phyloP scores from a whole-genome alignment of 2,113 vertebrate species.

The Psettodes erumei region DNA sequence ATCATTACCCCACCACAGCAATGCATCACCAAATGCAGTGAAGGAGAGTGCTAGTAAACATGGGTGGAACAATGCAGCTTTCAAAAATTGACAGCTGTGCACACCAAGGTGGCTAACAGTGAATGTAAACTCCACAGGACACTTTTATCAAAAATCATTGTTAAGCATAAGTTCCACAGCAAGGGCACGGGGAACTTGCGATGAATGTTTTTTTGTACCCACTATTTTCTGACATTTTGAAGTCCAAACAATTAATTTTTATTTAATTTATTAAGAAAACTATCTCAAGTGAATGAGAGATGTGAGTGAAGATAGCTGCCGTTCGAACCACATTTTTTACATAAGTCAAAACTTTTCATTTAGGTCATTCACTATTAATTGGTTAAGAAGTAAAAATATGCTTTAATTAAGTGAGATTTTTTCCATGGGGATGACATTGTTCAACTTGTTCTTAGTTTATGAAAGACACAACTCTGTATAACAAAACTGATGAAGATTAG shows the following conservation, averaged over 20 bases:
- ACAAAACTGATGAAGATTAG: slow-evolving; percentile 15
- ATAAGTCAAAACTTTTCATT: too few relatives aligned
- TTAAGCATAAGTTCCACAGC: not conserved
- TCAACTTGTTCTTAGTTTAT: not conserved
- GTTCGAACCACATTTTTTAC: too few relatives aligned
- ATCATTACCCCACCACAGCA: not conserved
- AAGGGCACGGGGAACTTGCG: not conserved
- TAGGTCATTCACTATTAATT: not conserved
- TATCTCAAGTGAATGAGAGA: not conserved
- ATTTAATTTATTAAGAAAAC: too few relatives aligned
- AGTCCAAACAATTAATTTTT: too few relatives aligned
- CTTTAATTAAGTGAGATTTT: not conserved
- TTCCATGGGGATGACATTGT: not conserved
- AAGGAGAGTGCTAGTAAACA: not conserved
- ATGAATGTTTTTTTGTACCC: not conserved
- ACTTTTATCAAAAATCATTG: not conserved
- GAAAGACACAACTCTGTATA: not conserved
- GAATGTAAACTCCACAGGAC: not conserved
- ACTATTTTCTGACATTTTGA: not conserved
- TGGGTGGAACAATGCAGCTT: not conserved
- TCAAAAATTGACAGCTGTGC: too few relatives aligned
- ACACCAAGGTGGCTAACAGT: not conserved
- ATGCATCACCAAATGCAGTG: not conserved
- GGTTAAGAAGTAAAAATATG: not conserved
- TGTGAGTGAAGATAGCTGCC: too few relatives aligned